Base-by-base conservation (phyloP, 37 sponge, comb jelly and placozoan genomes). In the Ianthella basta region DNA sequence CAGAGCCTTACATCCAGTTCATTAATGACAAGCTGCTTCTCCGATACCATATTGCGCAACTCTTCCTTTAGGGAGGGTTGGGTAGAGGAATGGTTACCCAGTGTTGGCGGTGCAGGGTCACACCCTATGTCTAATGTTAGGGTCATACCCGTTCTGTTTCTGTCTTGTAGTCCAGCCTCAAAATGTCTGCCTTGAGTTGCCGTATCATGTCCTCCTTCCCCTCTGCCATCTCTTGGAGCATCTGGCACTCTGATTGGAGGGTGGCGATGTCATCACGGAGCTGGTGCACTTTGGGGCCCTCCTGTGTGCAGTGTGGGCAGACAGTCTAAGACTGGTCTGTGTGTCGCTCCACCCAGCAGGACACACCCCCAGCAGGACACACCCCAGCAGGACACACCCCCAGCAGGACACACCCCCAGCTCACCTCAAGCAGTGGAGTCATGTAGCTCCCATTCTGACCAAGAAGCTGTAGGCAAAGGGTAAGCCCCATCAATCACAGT, bases 101-200 rank as follows among this genome's bases (percentile, higher is more conserved):
- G 63, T 61, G 63, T 27, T 61, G 14, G n/a, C n/a, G n/a, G n/a
- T 5, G 8, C 27, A 61, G 63, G 14, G 63, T 6, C 27, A 30
- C 19, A 34, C 70, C 12, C 34, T 33, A 69, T n/a, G n/a, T n/a
- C n/a, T n/a, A 18, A 30, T 55, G 53, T 23, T 84, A 77, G 35
- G 84, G 40, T 4, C 87, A 85, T 20, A 87, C 86, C 59, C 80
- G 74, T 53, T 88, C 72, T 10, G 92, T 88, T 54, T 92, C 92
- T 29, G 82, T 88, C 50, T 78, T 77, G 60, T 92, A 92, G 30
- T 92, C 92, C 32, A 88, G 82, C 20, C 92, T 82, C 59, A 88
- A 92, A 21, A 92, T 88, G 80, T 92, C 92, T 21, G 80, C 64
- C 81, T 92, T 92, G 80, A 92, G 73, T 4, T 86, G 67, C 20